Conservation (phyloP, 2,888 invertebrate genomes). For the Cataglyphis altisquamis region DNA sequence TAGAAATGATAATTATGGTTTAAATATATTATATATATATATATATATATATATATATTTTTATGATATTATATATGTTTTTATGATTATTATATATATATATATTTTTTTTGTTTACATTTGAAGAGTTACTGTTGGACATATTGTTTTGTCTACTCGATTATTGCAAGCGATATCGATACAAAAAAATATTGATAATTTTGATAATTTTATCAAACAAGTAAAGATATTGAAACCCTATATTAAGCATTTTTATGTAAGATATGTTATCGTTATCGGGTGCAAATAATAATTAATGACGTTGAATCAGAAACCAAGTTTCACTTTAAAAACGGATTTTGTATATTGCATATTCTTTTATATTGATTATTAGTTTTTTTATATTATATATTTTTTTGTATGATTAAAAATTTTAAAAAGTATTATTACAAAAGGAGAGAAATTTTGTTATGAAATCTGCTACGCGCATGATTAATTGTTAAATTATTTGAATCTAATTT, state of each 20-base stretch:
- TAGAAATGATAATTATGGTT: slow-evolving; percentile 6
- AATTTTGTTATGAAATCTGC: background rate
- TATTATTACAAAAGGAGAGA: background rate
- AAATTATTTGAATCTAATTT: background rate
- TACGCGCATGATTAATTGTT: background rate
- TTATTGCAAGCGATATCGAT: background rate
- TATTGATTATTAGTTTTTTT: background rate
- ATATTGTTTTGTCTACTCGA: background rate
- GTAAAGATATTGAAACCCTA: background rate
- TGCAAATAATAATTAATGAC: background rate
- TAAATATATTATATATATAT: background rate
- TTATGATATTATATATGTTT: too few species aligned
- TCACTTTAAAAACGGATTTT: background rate
- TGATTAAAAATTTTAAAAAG: background rate
- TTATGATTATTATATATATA: too few species aligned
- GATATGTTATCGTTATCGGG: slow-evolving; percentile 10
- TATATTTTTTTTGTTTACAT: background rate
- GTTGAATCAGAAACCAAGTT: background rate
- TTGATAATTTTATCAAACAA: background rate
- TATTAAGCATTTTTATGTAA: background rate
- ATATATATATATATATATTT: background rate
- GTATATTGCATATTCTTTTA: background rate
- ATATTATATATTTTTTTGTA: background rate
- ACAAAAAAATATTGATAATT: background rate
- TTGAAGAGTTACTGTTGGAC: background rate